Conservation (phyloP, 2,113 vertebrate species). For the Phalacrocorax brasilianus region DNA sequence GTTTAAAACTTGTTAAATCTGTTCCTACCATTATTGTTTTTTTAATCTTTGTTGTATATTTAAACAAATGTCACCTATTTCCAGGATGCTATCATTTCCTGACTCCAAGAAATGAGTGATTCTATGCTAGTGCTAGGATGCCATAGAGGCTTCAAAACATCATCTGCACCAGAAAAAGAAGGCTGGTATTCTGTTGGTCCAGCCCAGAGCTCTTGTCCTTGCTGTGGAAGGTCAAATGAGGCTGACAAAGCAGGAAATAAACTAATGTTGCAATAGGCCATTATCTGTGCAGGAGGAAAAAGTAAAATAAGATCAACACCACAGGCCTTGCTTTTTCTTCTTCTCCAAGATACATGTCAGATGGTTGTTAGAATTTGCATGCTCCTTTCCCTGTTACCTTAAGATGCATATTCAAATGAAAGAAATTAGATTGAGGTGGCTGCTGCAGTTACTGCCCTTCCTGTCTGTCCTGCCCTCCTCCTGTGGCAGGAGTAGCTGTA, state of each 20-base stretch:
- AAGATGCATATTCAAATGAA: neutral
- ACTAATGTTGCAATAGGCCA: neutral
- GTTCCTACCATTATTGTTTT: neutral
- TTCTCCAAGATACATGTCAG: neutral
- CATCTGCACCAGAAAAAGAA: neutral
- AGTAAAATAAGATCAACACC: neutral
- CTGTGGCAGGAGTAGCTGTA: neutral
- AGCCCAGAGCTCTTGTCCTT: neutral
- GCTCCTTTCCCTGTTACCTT: neutral
- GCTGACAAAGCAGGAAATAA: neutral
- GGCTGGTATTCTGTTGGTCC: neutral
- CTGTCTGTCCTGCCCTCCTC: neutral
- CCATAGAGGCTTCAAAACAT: neutral
- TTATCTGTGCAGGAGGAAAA: neutral
- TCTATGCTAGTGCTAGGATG: neutral
- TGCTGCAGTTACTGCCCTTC: neutral
- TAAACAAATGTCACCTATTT: neutral
- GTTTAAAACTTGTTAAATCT: conserved; percentile 8
- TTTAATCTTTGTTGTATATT: neutral
- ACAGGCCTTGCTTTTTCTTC: neutral
- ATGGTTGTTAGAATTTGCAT: neutral
- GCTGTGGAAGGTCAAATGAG: neutral
- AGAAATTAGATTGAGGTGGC: neutral
- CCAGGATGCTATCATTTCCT: neutral
- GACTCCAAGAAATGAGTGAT: neutral